These are phyloP conservation scores for Acropora yongei DNA, from an alignment of 64 coral and sea anemone species.

Conservation along the genomic window DNA sequence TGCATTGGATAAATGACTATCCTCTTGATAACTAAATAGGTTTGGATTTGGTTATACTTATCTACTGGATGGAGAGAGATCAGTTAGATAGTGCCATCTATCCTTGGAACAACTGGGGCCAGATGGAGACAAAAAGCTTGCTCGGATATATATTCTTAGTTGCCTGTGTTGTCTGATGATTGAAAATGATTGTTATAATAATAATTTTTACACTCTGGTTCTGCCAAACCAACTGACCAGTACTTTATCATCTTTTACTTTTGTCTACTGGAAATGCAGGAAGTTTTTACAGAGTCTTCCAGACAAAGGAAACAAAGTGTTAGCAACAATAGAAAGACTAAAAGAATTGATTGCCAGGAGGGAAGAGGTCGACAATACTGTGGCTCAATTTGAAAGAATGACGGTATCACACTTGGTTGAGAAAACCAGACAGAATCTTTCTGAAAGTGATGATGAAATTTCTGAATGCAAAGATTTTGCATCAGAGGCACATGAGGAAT, in stretches of 20 bases:
- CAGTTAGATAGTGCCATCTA: too few species aligned
- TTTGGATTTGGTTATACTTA: too few species aligned
- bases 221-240: background rate
- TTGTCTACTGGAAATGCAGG: background rate
- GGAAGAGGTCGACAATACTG: constrained; percentile 25
- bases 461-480: background rate
- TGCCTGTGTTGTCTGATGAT: too few species aligned
- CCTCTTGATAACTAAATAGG: too few species aligned
- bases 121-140: too few species aligned
- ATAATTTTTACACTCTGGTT: background rate
- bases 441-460: constrained; percentile 53
- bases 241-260: background rate
- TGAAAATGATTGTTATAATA: background rate
- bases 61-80: too few species aligned
- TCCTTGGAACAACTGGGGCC: too few species aligned
- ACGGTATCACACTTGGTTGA: constrained; percentile 26
- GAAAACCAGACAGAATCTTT: background rate
- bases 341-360: constrained; percentile 27
- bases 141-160: too few species aligned
- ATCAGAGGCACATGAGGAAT: background rate
- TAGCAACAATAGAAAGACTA: constrained; percentile 35
- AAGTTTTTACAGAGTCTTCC: constrained; percentile 56
- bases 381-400: constrained; percentile 41
- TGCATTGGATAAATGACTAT: too few species aligned
- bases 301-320: constrained; percentile 58